phyloP scores from a whole-genome alignment of 1,140 invertebrate genomes.

The Sogatella furcifera region DNA sequence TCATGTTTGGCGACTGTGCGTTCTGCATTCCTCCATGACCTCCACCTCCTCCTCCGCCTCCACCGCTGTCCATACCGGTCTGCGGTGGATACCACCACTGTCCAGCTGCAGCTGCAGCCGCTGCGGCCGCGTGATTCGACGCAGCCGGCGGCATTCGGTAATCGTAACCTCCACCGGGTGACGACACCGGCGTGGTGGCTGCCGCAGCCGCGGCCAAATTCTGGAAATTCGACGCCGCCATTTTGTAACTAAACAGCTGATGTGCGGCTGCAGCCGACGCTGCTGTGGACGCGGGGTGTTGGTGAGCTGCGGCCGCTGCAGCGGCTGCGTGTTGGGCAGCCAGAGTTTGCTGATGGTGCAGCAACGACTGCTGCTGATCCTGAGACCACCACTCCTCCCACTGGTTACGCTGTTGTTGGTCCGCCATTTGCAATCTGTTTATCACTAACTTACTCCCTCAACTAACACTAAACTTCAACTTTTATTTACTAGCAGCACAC shows the following conservation, averaged over 20 bases:
- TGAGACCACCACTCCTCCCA: constrained; percentile 39
- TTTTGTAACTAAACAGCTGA: constrained; percentile 69
- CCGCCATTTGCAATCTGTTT: constrained; percentile 6
- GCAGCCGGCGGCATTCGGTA: constrained; percentile 9
- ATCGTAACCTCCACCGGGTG: constrained; percentile 27
- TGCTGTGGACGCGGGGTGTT: constrained; percentile 36
- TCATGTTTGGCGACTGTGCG: neutral
- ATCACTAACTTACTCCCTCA: constrained; percentile 15
- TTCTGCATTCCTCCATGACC: neutral
- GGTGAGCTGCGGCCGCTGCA: constrained; percentile 23
- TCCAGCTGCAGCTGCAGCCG: constrained; percentile 43
- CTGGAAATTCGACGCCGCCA: constrained; percentile 61
- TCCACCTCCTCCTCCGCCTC: neutral
- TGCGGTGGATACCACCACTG: constrained; percentile 40
- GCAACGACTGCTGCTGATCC: constrained; percentile 40
- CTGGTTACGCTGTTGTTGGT: constrained; percentile 17
- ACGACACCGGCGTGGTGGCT: constrained; percentile 9
- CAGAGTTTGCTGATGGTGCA: constrained; percentile 38
- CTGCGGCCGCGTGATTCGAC: constrained; percentile 27
- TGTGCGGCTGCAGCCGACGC: constrained; percentile 26
- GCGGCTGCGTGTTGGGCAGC: constrained; percentile 26
- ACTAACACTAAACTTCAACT: constrained; percentile 36
- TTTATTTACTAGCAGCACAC: too few relatives aligned
- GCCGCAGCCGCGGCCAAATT: constrained; percentile 31
- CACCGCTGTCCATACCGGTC: neutral